phyloP scores from a whole-genome alignment of 1,140 invertebrate species.

The Notospermus geniculatus region DNA sequence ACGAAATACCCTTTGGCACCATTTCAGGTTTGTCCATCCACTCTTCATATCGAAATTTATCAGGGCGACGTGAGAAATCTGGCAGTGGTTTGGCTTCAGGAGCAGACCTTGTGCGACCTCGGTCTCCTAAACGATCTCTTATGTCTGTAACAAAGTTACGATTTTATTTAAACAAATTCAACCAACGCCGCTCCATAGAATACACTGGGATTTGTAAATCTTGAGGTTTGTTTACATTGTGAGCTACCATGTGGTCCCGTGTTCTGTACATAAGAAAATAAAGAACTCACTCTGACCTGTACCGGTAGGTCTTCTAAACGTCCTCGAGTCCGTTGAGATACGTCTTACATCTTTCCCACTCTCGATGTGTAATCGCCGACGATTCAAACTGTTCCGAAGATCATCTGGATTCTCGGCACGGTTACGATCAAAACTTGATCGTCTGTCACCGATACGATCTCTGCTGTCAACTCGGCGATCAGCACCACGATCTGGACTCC shows the following conservation, averaged over 20 bases:
- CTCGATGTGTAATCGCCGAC: neutral
- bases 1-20: constrained; percentile 32
- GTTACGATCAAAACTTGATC: too few species aligned
- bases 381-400: too few species aligned
- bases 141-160: neutral
- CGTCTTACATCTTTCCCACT: neutral
- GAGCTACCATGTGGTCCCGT: too few species aligned
- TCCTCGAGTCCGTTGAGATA: neutral
- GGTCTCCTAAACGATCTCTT: constrained; percentile 9
- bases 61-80: constrained; percentile 27
- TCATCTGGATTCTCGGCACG: too few species aligned
- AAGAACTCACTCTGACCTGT: constrained; percentile 18
- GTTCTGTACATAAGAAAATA: too few species aligned
- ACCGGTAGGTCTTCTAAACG: constrained; percentile 24
- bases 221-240: too few species aligned
- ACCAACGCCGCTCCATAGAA: constrained; percentile 13
- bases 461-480: too few species aligned
- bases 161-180: constrained; percentile 12
- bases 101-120: constrained; percentile 14
- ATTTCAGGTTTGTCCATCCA: constrained; percentile 37
- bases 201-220: too few species aligned
- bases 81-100: constrained; percentile 20
- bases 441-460: too few species aligned
- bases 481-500: too few species aligned
- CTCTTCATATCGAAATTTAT: constrained; percentile 28